Conservation (phyloP, 2,113 vertebrate species). For the Probosciger aterrimus region DNA sequence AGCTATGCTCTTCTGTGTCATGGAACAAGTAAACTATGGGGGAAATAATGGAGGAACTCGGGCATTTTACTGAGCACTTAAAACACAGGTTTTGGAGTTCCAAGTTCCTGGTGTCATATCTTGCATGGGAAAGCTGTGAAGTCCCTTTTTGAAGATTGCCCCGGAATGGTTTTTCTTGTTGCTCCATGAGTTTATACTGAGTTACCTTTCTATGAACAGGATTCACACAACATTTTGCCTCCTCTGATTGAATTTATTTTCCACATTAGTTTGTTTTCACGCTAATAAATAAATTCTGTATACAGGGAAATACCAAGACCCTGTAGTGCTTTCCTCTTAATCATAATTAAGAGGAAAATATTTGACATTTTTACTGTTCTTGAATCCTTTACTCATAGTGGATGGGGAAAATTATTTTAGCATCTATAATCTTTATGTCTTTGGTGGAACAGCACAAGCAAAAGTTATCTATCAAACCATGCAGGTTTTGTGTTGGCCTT, state of each 20-base stretch:
- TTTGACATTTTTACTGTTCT: background rate
- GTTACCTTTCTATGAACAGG: background rate
- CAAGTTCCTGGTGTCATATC: background rate
- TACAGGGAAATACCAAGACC: background rate
- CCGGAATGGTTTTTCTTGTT: background rate
- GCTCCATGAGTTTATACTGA: background rate
- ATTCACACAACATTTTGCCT: background rate
- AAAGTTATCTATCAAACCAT: background rate
- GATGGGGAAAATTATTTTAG: background rate
- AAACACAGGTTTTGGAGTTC: too few species aligned
- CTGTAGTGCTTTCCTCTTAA: background rate
- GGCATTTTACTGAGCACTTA: background rate
- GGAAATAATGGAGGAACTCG: background rate
- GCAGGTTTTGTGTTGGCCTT: background rate
- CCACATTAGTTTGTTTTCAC: background rate
- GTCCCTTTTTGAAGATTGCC: background rate
- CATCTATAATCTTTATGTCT: background rate
- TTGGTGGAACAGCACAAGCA: background rate
- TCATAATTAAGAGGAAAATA: background rate
- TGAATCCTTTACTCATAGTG: background rate
- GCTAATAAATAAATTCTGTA: background rate
- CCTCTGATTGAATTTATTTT: background rate
- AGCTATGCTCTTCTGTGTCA: background rate
- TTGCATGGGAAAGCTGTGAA: background rate
- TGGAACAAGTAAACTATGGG: background rate